Evolutionary conservation across 2,797 vertebrate species (phyloP), one percentile per base, ranked within the genome.

Genomic region (Sparus aurata): DNA sequence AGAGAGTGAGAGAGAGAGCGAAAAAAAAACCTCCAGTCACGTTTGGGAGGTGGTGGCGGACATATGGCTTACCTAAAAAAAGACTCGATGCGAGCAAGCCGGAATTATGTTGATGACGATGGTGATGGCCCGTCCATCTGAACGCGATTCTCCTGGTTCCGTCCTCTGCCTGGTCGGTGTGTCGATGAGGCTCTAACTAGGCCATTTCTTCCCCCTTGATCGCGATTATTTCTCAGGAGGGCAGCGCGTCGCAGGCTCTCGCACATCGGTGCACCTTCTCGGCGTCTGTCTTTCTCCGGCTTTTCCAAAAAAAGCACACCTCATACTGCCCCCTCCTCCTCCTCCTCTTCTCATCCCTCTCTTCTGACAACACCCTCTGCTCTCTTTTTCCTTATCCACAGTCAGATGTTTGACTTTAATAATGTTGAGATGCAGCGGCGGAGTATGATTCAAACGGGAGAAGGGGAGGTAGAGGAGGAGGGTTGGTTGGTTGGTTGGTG

Each of bases 291-390:
- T 92, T 92, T 91, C 93, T 93, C 92, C 91, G 87, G 91, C 91
- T 93, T 90, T 89, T 87, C 85, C 92, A 83, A 91, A 94, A 94
- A 93, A 93, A 94, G 89, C 91, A 92, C 90, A 94, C 90, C 94
- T 94, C 93, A 90, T 89, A 87, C 90, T 90, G 91, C 86, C 85
- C 89, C 90, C 87, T 80, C 87, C 87, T 92, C 90, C 90, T 91
- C 55, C 20, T 60, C 25, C 41, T 43, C 41, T 12, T 43, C 91
- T 85, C 90, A 89, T 91, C 87, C 88, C 88, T 90, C 86, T 30
- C 30, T 30, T 91, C 88, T 90, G 91, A 92, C 93, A 93, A 93
- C 94, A 94, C 94, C 92, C 25, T 25, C 90, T 70, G 92, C 87
- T 91, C 90, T 91, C 90, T 85, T 82, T 82, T 82, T 86, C 74